Percentiles rank a stretch among this genome's conserved stretches.
Evolutionary conservation across 1,140 invertebrate species (phyloP).

Genomic region (Temnothorax nylanderi): DNA sequence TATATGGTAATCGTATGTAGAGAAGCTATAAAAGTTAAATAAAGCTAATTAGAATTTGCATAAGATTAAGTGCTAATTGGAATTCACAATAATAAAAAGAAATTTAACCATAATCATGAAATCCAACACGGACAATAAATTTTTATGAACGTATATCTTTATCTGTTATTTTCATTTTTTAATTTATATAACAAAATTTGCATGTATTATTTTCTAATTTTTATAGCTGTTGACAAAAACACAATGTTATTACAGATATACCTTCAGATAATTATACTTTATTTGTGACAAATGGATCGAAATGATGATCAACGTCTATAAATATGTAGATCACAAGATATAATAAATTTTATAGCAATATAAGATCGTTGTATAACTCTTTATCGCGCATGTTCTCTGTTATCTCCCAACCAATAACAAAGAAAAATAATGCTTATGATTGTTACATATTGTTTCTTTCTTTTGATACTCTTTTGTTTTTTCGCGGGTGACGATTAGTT

Average conservation of each 20-base stretch:
- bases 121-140: neutral
- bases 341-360: neutral
- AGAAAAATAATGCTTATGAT: slow-evolving; percentile 11
- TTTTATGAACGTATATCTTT: neutral
- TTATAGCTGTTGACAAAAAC: neutral
- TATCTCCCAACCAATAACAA: slow-evolving; percentile 6
- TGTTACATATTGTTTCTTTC: neutral
- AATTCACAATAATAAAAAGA: neutral
- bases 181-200: neutral
- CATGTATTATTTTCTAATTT: neutral
- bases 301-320: neutral
- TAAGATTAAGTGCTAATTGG: neutral
- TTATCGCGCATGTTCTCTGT: neutral
- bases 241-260: neutral
- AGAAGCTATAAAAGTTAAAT: neutral
- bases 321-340: neutral
- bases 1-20: neutral
- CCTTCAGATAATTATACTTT: no score
- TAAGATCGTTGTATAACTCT: neutral
- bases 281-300: neutral
- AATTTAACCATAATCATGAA: neutral
- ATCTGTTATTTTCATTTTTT: no score
- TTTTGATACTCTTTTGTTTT: neutral
- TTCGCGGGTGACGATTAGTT: neutral
- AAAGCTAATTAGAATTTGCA: neutral